A percentile compares a stretch with the other conserved stretches of the same genome.
phyloP scores from a whole-genome alignment of 2,797 vertebrate genomes.

The Morus bassanus region DNA sequence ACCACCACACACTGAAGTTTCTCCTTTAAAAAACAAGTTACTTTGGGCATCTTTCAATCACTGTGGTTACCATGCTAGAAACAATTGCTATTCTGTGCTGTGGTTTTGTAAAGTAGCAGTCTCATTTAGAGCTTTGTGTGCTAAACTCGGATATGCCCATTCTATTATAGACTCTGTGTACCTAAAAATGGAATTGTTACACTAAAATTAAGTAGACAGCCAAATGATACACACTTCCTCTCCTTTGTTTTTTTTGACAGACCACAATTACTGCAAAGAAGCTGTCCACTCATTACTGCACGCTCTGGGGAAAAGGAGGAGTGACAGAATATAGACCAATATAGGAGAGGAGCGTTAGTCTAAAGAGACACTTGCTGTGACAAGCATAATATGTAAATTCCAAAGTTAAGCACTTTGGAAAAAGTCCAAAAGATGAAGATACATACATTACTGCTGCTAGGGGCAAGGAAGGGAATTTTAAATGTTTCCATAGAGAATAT shows the following conservation, averaged over 20 bases:
- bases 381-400: constrained; percentile 52
- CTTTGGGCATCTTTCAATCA: constrained; percentile 48
- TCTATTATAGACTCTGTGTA: constrained; percentile 35
- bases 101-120: constrained; percentile 68
- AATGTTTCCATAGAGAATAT: constrained; percentile 18
- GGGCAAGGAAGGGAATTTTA: constrained; percentile 33
- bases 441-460: constrained; percentile 27
- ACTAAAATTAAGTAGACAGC: constrained; percentile 70
- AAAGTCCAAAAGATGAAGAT: constrained; percentile 47
- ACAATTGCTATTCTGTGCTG: constrained; percentile 66
- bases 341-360: neutral
- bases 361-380: constrained; percentile 51
- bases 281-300: constrained; percentile 41
- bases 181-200: constrained; percentile 70
- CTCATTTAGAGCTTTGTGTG: constrained; percentile 55
- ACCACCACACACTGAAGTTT: constrained; percentile 6
- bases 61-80: constrained; percentile 34
- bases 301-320: constrained; percentile 48
- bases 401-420: constrained; percentile 54
- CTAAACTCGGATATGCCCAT: constrained; percentile 42
- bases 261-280: constrained; percentile 62
- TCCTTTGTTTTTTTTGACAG: constrained; percentile 57
- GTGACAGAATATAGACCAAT: neutral
- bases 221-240: constrained; percentile 61
- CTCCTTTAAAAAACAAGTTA: constrained; percentile 39